phyloP scores from a whole-genome alignment of 2,888 invertebrate species.

The Cylloceria caligata region DNA sequence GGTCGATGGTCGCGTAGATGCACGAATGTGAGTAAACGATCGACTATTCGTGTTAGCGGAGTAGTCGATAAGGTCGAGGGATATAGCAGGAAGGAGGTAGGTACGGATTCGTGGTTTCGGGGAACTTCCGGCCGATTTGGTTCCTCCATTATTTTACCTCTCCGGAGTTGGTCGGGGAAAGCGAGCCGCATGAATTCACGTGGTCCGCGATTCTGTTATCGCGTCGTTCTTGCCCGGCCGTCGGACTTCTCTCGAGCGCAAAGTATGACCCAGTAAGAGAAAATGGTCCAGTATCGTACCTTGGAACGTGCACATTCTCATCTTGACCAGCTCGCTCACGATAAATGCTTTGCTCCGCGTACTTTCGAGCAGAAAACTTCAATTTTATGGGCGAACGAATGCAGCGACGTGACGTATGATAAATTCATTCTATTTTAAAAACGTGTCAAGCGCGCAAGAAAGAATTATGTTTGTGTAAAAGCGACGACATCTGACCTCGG shows the following conservation, averaged over 20 bases:
- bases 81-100: too few relatives aligned
- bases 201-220: conserved; percentile 39
- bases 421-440: conserved; percentile 7
- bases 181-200: conserved; percentile 39
- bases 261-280: conserved; percentile 51
- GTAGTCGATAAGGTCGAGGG: too few relatives aligned
- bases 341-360: background rate
- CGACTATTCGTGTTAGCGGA: too few relatives aligned
- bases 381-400: conserved; percentile 21
- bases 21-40: too few relatives aligned
- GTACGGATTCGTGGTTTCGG: background rate
- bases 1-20: too few relatives aligned
- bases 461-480: background rate
- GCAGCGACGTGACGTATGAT: background rate
- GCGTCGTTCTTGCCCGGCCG: conserved; percentile 35
- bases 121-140: conserved; percentile 29
- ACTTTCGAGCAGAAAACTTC: conserved; percentile 14
- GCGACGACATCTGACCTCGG: background rate
- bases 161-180: conserved; percentile 16
- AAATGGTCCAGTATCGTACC: conserved; percentile 35
- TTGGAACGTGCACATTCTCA: conserved; percentile 51
- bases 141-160: conserved; percentile 41
- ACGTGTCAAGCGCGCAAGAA: background rate
- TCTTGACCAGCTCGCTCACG: conserved; percentile 42
- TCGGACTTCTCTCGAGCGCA: conserved; percentile 44